Evolutionary conservation across 2,797 vertebrate species (phyloP), one percentile per base, ranked within the genome.

Genomic region (Parauchenoglanis punctatus): DNA sequence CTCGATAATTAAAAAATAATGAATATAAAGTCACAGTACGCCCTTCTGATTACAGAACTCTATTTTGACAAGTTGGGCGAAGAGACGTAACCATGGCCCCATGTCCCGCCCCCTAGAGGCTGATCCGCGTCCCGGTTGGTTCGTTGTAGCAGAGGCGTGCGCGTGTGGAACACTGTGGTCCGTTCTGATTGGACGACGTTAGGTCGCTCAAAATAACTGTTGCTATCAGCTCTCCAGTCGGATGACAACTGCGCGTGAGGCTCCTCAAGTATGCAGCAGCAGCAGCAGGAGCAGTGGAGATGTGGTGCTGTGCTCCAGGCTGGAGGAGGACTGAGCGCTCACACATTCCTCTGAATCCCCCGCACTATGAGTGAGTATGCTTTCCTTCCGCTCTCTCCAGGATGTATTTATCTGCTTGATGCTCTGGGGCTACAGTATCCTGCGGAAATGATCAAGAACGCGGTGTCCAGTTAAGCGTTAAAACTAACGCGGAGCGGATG

Each of bases 161-260:
- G 91, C 89, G 23, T 0, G 25, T 0, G 54, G 84, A 49, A 87
- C 28, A 83, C 52, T 4, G 83, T 23, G 0, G 0, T 7, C 7
- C 11, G 46, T 54, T 91, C 1, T 90, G 35, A 95, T 95, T 95
- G 95, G 95, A 7, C 65, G 35, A 0, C 0, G 25, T 11, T 28
- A n/a, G 90, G 95, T 65, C 94, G 67, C 70, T 96, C 94, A 89
- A 84, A 89, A 89, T 67, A 85, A 88, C 92, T 91, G 95, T 95
- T 95, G 95, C 95, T 91, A 87, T 87, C 87, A 83, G 0, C 83
- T 86, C 75, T 83, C 88, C 82, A 92, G 90, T 92, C 92, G 94
- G 92, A 93, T 94, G 94, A 94, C 93, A 94, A 92, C 91, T 91
- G 86, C 87, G 87, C 90, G 87, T 93, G 93, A 93, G 93, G 81